Base-by-base conservation (phyloP, 2,888 invertebrate genomes). In the Caenorhabditis sp. region DNA sequence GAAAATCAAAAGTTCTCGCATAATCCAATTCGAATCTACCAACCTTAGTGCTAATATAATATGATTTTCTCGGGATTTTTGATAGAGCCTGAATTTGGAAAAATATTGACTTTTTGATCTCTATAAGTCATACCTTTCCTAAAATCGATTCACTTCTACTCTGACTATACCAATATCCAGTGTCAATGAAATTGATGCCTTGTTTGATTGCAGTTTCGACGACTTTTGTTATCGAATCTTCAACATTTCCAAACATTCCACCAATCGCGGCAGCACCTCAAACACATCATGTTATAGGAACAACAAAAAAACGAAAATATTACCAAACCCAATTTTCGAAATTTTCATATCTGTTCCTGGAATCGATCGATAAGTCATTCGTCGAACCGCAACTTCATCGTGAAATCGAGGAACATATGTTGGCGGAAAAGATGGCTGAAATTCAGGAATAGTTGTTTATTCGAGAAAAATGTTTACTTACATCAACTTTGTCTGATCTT, bases 121-220 rank as follows among this genome's bases (percentile, higher is more conserved):
- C 37, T 1, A 58, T 21, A 43, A 58, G 10, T 58, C n/a, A 23
- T 77, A 89, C 90, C 91, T 93, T 92, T 76, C 95, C 96, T 24
- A 95, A 89, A 14, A 93, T 90, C 76, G 90, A 91, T 89, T 96
- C 95, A 0, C 95, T 93, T 71, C 91, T 91, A 0, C 95, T 94
- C 87, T 94, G 92, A 0, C 96, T 96, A 87, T 96, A 96, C 92
- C 92, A 96, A 0, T 95, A 95, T 0, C 93, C 93, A 0, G 95
- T 95, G 88, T 97, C 96, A 68, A 97, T 91, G 84, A 93, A 94
- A 89, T 97, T 97, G 21, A 97, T 91, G 6, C 79, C 96, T 50
- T 90, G 90, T 86, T 91, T 92, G 1, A 96, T 88, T 0, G 93
- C 92, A 80, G 92, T 90, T 62, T 91, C 91, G 49, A 96, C 90